Conservation (phyloP, 2,113 vertebrate species). For the Sinocyclocheilus grahami region DNA sequence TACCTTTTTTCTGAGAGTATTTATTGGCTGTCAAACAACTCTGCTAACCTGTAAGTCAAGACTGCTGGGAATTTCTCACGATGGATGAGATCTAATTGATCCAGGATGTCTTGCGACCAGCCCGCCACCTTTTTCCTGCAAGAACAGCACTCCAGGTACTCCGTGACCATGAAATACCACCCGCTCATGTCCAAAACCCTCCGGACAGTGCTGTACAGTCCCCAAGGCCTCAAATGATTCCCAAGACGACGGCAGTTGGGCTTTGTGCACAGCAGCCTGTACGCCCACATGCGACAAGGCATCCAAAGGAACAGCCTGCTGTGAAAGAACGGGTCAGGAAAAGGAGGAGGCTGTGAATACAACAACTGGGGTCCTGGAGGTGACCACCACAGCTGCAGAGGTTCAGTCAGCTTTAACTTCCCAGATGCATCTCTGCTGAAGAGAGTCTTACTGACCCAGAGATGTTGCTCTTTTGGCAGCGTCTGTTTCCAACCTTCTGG, state of each 20-base stretch:
- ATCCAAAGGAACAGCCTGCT: conserved; percentile 39
- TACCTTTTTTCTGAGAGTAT: too few species aligned
- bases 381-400: conserved; percentile 40
- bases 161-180: conserved; percentile 47
- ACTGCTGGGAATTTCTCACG: conserved; percentile 38
- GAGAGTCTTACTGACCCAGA: conserved; percentile 30
- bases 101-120: conserved; percentile 40
- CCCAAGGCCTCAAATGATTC: neutral
- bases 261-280: neutral
- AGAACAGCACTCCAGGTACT: conserved; percentile 35
- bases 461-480: conserved; percentile 25
- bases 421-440: neutral
- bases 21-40: neutral
- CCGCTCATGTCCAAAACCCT: conserved; percentile 43
- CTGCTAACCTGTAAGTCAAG: conserved; percentile 37
- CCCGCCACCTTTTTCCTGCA: conserved; percentile 35
- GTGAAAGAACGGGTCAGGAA: conserved; percentile 27
- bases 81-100: conserved; percentile 37
- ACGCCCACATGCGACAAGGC: conserved; percentile 36
- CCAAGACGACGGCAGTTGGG: conserved; percentile 5
- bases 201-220: conserved; percentile 22
- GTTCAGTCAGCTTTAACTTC: neutral
- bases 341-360: conserved; percentile 15
- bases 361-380: conserved; percentile 11
- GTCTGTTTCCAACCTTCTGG: conserved; percentile 33